Evolutionary conservation across 1,140 invertebrate genomes (phyloP), one percentile per base, ranked within the genome.

Genomic region (Lepidostoma basale): DNA sequence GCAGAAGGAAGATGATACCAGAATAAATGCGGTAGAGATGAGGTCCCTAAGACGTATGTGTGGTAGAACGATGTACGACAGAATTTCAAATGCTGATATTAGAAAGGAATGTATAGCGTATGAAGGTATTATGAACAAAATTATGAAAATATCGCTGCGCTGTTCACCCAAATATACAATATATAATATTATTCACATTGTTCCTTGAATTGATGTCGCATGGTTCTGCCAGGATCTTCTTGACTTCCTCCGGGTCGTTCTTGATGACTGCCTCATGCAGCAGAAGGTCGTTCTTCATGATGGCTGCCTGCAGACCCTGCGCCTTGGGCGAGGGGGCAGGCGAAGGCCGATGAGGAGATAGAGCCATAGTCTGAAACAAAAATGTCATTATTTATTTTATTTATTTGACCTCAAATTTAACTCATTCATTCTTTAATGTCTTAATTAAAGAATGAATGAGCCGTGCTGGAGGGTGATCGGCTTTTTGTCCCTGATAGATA

Each of bases 191-290:
- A 84, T 85, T 86, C 75, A 90, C 89, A 74, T 90, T 91, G 75
- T 91, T 91, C 70, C 88, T 85, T 23, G 86, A 89, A 76, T 91
- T 87, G 73, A 90, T 85, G 76, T 90, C 88, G 16, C 88, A 85
- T 1, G 85, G 87, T 75, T 88, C 84, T 70, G 82, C 81, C 20
- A 91, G 79, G 18, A 89, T 85, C 74, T 85, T 86, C 45, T 83
- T 79, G 3, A 89, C 88, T 0, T 85, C 82, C 10, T 87, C 88
- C 0, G 87, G 78, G 74, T 91, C 89, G 73, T 90, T 89, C 74
- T 89, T 90, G 76, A 90, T 89, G 20, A 90, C 89, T 8, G 89
- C 89, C 76, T 91, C 89, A 75, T 91, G 88, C 0, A 91, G 81
- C 2, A 90, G 78, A 42, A 90, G 78, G 73, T 90, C 88, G 73